Evolutionary conservation across 2,888 invertebrate genomes (phyloP).

Genomic region (Drosophila anomelani): DNA sequence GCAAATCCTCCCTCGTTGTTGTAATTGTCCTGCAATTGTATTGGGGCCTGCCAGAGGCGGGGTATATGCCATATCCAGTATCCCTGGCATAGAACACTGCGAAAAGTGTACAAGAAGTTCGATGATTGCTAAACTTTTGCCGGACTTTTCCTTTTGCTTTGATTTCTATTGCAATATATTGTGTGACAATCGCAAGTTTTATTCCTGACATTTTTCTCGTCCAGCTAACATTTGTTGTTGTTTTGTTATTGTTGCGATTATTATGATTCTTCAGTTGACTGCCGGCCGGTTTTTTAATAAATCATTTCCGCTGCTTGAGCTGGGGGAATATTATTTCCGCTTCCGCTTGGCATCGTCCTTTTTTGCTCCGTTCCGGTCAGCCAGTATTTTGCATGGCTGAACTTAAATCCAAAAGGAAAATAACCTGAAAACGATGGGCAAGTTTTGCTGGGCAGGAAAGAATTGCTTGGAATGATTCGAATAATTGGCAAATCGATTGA

Average conservation of each 20-base stretch:
- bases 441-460: conserved; percentile 8
- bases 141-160: conserved; percentile 36
- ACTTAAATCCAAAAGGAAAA: conserved; percentile 13
- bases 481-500: conserved; percentile 66
- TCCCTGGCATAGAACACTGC: conserved; percentile 1
- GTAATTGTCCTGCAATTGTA: conserved; percentile 62
- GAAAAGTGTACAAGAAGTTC: conserved; percentile 28
- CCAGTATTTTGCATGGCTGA: conserved; percentile 13
- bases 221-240: neutral
- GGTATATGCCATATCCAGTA: conserved; percentile 6
- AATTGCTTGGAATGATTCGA: conserved; percentile 53
- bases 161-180: conserved; percentile 64
- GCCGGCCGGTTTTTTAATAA: conserved; percentile 71
- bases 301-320: conserved; percentile 77
- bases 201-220: conserved; percentile 53
- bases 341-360: conserved; percentile 44
- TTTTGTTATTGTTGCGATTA: conserved; percentile 47
- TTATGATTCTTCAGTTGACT: conserved; percentile 52
- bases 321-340: conserved; percentile 70
- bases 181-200: conserved; percentile 67
- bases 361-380: conserved; percentile 10
- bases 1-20: conserved; percentile 6
- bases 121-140: conserved; percentile 15
- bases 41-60: conserved; percentile 19
- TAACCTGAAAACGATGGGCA: neutral